phyloP scores from a whole-genome alignment of 2,113 vertebrate species.

The Saguinus midas region DNA sequence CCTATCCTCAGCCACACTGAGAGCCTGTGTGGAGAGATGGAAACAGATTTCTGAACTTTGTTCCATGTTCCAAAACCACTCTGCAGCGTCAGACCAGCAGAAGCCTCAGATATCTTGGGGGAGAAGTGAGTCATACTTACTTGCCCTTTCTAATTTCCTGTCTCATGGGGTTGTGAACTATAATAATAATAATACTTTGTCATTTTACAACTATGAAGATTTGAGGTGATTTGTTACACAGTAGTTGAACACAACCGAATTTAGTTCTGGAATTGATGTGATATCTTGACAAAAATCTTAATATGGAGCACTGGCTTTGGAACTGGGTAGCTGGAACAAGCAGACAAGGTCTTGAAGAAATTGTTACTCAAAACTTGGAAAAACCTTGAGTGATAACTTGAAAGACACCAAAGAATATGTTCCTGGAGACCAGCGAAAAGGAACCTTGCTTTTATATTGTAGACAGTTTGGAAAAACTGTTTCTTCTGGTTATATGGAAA shows the following conservation, averaged over 20 bases:
- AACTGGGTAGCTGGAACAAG: not conserved
- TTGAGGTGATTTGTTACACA: not conserved
- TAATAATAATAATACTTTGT: not conserved
- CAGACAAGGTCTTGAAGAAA: not conserved
- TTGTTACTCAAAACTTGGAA: not conserved
- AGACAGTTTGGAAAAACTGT: not conserved
- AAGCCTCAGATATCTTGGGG: not conserved
- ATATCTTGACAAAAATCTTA: not conserved
- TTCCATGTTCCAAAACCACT: not conserved
- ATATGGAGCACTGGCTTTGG: not conserved
- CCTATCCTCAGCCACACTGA: not conserved
- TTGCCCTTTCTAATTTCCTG: not conserved
- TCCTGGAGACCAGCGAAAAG: not conserved
- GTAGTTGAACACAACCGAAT: not conserved
- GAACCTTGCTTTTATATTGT: not conserved
- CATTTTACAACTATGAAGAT: not conserved
- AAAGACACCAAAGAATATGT: not conserved
- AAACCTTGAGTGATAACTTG: not conserved
- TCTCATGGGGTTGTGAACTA: not conserved
- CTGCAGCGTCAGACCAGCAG: not conserved
- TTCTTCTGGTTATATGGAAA: not conserved
- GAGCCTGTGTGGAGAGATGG: not conserved
- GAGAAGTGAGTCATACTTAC: not conserved
- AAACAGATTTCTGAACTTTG: not conserved
- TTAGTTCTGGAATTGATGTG: not conserved